phyloP scores from a whole-genome alignment of 1,140 invertebrate genomes.

The Subanguina moxae region DNA sequence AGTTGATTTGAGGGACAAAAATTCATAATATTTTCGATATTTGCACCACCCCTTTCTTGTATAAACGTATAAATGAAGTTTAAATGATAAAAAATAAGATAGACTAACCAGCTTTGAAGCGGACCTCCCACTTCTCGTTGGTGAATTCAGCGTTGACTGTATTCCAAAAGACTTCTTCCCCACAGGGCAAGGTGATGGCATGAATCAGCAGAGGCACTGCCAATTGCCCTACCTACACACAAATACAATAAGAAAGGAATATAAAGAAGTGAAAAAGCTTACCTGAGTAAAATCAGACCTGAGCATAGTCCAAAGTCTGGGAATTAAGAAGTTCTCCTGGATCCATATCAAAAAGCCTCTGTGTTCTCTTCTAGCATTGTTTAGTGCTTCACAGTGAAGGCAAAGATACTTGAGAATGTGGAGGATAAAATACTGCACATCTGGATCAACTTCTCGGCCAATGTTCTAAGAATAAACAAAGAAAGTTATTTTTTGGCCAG shows the following conservation, averaged over 20 bases:
- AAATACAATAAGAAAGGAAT: background rate
- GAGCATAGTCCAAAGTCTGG: constrained; percentile 89
- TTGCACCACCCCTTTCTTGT: no score
- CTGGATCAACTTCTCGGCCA: constrained; percentile 72
- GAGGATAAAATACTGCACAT: constrained; percentile 86
- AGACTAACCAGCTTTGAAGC: constrained; percentile 76
- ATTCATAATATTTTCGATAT: no score
- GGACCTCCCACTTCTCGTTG: constrained; percentile 76
- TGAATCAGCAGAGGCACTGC: constrained; percentile 78
- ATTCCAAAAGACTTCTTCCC: constrained; percentile 88
- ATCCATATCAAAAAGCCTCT: constrained; percentile 92
- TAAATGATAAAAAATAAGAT: background rate
- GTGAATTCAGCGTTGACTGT: constrained; percentile 89
- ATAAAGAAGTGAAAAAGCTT: background rate
- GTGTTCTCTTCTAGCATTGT: constrained; percentile 70
- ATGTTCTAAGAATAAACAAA: constrained; percentile 69
- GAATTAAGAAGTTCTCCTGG: constrained; percentile 89
- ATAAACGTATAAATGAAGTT: no score
- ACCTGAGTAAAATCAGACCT: constrained; percentile 77
- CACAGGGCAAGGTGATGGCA: constrained; percentile 83
- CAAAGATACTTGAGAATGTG: constrained; percentile 85
- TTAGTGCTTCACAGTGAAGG: constrained; percentile 85
- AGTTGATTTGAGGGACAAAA: no score
- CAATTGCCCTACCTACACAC: constrained; percentile 58
- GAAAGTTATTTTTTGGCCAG: no score